phyloP scores from a whole-genome alignment of 2,113 vertebrate species.

The Anoplopoma fimbria region DNA sequence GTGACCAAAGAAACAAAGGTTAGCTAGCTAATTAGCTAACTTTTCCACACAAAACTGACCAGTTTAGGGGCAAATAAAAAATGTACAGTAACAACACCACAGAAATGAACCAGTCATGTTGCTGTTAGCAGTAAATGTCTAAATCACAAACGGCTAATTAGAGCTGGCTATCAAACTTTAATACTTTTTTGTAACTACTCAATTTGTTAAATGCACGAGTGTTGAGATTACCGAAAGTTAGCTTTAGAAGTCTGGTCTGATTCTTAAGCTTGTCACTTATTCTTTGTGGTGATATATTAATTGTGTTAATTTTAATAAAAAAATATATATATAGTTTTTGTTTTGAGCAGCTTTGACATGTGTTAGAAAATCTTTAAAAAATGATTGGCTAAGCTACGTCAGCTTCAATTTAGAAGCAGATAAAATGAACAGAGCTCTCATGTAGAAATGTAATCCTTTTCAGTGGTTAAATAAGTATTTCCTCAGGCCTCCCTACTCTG shows the following conservation, averaged over 20 bases:
- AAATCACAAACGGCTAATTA: not conserved
- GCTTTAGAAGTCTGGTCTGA: not conserved
- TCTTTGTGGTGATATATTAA: not conserved
- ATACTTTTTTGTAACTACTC: not conserved
- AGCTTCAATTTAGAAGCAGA: constrained; percentile 13
- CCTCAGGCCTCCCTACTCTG: not conserved
- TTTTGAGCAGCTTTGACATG: not conserved
- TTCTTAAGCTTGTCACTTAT: not conserved
- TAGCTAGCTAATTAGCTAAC: not conserved
- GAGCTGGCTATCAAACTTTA: not conserved
- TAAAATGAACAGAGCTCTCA: not conserved
- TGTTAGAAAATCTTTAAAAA: not conserved
- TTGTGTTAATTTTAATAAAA: not conserved
- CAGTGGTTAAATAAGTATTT: constrained; percentile 11
- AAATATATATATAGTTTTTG: too few species aligned
- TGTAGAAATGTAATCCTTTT: not conserved
- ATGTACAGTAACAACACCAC: not conserved
- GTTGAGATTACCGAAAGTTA: not conserved
- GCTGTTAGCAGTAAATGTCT: not conserved
- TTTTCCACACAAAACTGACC: not conserved
- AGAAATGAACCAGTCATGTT: not conserved
- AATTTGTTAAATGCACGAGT: not conserved
- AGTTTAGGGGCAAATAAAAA: not conserved
- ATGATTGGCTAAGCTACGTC: not conserved
- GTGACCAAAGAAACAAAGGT: not conserved